phyloP scores from a whole-genome alignment of 92 coral and sea anemone species.

The Isaurus tuberculatus region DNA sequence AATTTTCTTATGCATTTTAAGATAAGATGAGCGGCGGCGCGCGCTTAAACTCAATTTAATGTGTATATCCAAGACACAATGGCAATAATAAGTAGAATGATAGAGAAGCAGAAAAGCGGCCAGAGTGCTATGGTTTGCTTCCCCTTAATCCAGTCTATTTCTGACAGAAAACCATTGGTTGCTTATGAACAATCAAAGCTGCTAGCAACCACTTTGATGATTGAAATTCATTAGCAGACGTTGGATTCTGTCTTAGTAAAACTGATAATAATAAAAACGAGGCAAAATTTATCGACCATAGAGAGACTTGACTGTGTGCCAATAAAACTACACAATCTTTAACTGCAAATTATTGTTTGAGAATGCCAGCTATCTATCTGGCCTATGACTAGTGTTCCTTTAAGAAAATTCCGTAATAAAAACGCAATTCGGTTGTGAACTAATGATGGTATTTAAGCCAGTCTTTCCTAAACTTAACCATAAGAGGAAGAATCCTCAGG shows the following conservation, averaged over 20 bases:
- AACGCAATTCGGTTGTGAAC: slow-evolving; percentile 23
- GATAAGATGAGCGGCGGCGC: slow-evolving; percentile 15
- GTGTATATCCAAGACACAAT: slow-evolving; percentile 38
- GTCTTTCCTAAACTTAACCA: slow-evolving; percentile 9
- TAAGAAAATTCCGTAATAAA: not conserved
- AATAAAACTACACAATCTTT: not conserved
- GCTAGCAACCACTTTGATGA: not conserved
- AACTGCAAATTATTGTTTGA: not conserved
- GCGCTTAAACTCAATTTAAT: slow-evolving; percentile 22
- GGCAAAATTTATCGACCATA: slow-evolving; percentile 5
- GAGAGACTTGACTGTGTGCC: slow-evolving; percentile 2
- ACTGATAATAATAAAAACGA: not conserved
- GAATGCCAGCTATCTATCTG: not conserved
- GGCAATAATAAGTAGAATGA: slow-evolving; percentile 18
- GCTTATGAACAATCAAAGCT: not conserved
- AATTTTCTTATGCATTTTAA: slow-evolving; percentile 25
- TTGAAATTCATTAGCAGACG: not conserved
- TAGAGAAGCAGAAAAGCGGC: not conserved
- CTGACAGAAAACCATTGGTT: not conserved
- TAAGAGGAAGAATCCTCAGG: slow-evolving; percentile 33
- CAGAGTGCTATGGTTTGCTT: slow-evolving; percentile 3
- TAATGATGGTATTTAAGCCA: slow-evolving; percentile 3
- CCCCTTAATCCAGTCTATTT: not conserved
- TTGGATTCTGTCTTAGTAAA: not conserved
- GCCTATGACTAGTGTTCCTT: slow-evolving; percentile 16